Percentiles rank a stretch among this genome's conserved stretches.
These are phyloP conservation scores for Etheostoma spectabile DNA, from an alignment of 2,113 vertebrate genomes.

Conservation along the genomic window DNA sequence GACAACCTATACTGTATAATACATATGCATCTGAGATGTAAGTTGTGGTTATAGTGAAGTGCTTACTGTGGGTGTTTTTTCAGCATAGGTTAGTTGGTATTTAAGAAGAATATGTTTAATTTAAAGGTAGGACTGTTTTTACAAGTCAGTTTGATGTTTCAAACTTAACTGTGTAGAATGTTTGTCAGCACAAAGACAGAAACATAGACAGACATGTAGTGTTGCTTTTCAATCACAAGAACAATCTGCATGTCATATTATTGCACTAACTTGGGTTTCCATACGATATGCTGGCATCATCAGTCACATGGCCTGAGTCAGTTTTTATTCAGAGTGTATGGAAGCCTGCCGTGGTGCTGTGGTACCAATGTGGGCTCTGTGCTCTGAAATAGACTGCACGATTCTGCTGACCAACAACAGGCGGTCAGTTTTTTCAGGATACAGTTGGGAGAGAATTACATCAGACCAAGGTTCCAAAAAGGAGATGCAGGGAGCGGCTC, in stretches of 20 bases:
- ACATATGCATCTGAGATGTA: constrained; percentile 47
- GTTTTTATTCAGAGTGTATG: constrained; percentile 58
- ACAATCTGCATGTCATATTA: constrained; percentile 5
- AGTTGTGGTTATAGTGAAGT: constrained; percentile 54
- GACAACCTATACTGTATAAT: constrained; percentile 23
- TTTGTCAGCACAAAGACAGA: constrained; percentile 6
- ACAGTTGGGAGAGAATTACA: constrained; percentile 73
- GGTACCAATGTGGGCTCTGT: constrained; percentile 67
- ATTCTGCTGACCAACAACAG: constrained; percentile 63
- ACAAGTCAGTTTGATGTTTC: constrained; percentile 19
- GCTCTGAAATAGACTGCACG: constrained; percentile 73
- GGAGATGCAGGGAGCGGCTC: constrained; percentile 62
- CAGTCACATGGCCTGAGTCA: constrained; percentile 53
- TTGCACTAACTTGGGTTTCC: constrained; percentile 21
- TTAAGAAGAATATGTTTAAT: constrained; percentile 26
- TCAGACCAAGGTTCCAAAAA: constrained; percentile 67
- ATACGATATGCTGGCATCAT: constrained; percentile 61
- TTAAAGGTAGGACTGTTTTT: constrained; percentile 24
- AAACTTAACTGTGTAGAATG: constrained; percentile 6
- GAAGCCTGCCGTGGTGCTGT: constrained; percentile 50
- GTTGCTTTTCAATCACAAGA: background rate
- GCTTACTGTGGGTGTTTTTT: constrained; percentile 52
- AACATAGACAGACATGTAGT: background rate
- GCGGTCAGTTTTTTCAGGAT: constrained; percentile 70
- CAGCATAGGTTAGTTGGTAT: constrained; percentile 16